Evolutionary conservation across 2,797 vertebrate species (phyloP).

Genomic region (Sitta carolinensis): DNA sequence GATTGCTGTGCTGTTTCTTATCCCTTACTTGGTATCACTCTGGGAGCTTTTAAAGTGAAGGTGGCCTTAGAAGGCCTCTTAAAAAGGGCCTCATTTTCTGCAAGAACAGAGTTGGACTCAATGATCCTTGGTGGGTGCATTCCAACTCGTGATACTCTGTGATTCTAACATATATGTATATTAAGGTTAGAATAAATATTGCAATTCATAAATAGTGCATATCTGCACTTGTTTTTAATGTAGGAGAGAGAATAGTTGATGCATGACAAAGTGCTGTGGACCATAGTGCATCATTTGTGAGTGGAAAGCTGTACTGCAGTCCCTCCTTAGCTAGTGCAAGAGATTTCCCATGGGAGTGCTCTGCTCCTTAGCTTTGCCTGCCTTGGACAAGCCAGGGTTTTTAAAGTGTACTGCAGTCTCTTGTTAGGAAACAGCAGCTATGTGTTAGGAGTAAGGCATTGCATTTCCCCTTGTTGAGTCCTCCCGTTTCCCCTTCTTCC

Average conservation of each 20-base stretch:
- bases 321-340: neutral
- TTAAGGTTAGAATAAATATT: neutral
- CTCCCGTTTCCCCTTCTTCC: neutral
- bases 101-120: accelerated
- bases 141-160: neutral
- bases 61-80: neutral
- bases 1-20: neutral
- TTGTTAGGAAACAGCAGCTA: neutral
- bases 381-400: neutral
- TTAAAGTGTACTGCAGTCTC: neutral
- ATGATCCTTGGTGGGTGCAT: accelerated
- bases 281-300: neutral
- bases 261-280: neutral
- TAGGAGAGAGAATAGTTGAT: neutral
- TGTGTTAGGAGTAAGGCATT: neutral
- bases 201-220: neutral
- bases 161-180: neutral
- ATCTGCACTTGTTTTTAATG: neutral
- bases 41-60: accelerated
- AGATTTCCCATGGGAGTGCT: neutral
- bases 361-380: accelerated
- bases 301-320: neutral
- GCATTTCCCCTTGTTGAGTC: neutral
- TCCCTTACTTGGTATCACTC: neutral
- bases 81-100: neutral